Evolutionary conservation across 92 coral and sea anemone species (phyloP), one percentile per base, ranked within the genome.

Genomic region (Epizoanthus scotinus): DNA sequence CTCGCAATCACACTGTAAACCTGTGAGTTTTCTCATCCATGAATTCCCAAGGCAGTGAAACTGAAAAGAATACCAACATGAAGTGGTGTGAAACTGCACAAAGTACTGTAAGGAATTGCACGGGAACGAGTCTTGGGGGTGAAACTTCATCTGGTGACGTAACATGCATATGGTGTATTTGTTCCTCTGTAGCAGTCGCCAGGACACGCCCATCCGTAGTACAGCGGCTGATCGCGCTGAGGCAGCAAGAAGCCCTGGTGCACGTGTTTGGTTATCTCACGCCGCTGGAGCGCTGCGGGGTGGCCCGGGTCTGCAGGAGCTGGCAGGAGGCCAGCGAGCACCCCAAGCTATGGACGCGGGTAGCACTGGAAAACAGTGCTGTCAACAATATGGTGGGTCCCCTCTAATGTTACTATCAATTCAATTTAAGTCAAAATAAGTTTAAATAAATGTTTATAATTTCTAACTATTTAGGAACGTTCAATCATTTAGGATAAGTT

Each of bases 221-320:
- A 15, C 68, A 75, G 42, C 70, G 42, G 60, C 26, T 57, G 58
- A 71, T 64, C 1, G 60, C 36, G 6, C 38, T 49, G 27, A 79
- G 83, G 13, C 86, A 84, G 9, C 93, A 78, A 9, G 89, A 87
- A 55, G 86, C 90, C 10, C 59, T 92, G 21, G 54, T 87, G 68
- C 84, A 90, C n/a, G 69, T 90, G 29, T 92, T 92, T 52, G 84
- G 87, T 10, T 71, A 85, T 82, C 85, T 92, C 21, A 69, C 85
- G 22, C 94, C 97, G 7, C 78, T 92, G 55, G 97, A 92, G 67
- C 89, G 91, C 56, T 92, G 97, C 67, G 89, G 94, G 77, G 71
- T 92, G 88, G 87, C 94, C n/a, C 86, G 84, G 65, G 94, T 92
- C 55, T 92, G 94, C 79, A 89, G 90, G 36, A 92, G 86, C 66